Percentiles rank a stretch among this genome's conserved stretches.
These are phyloP conservation scores for Nyctereutes procyonoides DNA, from an alignment of 2,113 vertebrate genomes.

Conservation along the genomic window DNA sequence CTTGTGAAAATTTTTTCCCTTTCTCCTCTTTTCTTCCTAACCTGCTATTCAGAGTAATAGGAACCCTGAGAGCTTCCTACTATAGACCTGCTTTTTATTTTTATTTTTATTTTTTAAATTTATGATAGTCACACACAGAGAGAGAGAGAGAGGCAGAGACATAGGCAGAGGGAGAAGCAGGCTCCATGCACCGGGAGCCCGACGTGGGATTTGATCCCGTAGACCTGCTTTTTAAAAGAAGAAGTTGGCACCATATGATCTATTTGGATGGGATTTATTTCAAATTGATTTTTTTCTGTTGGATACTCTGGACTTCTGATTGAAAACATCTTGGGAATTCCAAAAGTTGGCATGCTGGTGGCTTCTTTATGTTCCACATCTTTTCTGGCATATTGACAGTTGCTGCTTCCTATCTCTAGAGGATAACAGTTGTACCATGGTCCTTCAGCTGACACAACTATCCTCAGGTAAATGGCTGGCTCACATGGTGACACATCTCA, in stretches of 20 bases:
- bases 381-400: not conserved
- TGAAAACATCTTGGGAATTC: slow-evolving; percentile 15
- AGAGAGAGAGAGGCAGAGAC: no score
- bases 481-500: not conserved
- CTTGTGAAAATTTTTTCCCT: not conserved
- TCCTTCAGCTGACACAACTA: not conserved
- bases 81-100: not conserved
- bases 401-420: not conserved
- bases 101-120: no score
- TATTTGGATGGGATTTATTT: slow-evolving; percentile 1
- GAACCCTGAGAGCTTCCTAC: not conserved
- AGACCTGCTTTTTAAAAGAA: not conserved
- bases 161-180: no score
- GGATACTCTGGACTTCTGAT: slow-evolving; percentile 13
- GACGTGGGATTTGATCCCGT: no score
- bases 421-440: no score
- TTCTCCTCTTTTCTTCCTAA: not conserved
- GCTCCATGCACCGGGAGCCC: no score
- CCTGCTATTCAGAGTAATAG: not conserved
- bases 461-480: not conserved
- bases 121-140: no score
- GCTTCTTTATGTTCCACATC: not conserved
- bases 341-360: not conserved
- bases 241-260: not conserved
- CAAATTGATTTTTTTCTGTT: not conserved